Percentiles rank a stretch among this genome's conserved stretches.
Conservation (phyloP, 2,113 vertebrate species). For the Acrocephalus arundinaceus region DNA sequence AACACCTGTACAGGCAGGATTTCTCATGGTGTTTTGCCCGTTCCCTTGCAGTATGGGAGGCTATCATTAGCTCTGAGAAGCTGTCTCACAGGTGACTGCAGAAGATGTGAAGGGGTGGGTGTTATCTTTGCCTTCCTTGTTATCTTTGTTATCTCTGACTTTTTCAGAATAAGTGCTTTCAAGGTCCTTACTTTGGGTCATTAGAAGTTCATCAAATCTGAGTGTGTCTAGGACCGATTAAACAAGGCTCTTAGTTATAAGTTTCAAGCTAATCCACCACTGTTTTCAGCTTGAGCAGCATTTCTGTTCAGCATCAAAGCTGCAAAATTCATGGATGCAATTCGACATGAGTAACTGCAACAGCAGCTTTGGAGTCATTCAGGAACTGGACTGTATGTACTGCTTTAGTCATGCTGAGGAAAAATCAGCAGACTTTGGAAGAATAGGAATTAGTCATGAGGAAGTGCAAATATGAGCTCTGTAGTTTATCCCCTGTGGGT, state of each 20-base stretch:
- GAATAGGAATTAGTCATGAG: conserved; percentile 49
- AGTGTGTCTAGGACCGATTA: not conserved
- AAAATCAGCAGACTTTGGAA: conserved; percentile 4
- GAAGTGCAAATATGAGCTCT: conserved; percentile 4
- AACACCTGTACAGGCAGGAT: not conserved
- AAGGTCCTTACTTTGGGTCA: not conserved
- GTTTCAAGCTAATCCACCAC: not conserved
- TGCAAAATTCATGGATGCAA: not conserved
- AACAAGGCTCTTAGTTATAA: not conserved
- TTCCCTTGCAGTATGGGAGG: not conserved
- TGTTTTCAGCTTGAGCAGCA: not conserved
- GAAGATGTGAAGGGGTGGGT: not conserved
- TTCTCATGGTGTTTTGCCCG: not conserved
- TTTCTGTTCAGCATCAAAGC: not conserved
- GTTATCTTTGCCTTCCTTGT: not conserved
- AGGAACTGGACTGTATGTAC: not conserved
- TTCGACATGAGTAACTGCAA: not conserved
- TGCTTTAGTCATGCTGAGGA: conserved; percentile 17
- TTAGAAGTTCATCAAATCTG: not conserved
- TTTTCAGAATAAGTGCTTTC: not conserved
- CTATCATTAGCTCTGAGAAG: fast-evolving
- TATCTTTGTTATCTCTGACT: not conserved
- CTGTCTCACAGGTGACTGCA: not conserved
- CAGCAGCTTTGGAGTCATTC: not conserved
- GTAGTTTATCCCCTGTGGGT: not conserved